Base-by-base conservation (phyloP, 1,140 invertebrate genomes). In the Magallana gigas region DNA sequence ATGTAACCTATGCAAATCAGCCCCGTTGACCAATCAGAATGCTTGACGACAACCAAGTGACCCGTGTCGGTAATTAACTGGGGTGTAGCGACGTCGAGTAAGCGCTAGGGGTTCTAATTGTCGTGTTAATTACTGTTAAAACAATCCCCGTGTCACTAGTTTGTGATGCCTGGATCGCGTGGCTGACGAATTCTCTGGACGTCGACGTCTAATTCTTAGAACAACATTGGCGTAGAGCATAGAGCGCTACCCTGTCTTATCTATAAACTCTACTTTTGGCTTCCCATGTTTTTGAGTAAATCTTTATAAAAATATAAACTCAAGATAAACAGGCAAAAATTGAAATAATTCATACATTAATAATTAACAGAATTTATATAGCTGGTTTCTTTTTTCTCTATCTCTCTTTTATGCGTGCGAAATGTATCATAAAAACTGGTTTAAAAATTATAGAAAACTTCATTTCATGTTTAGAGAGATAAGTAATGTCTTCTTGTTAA, bases 111-210 rank as follows among this genome's bases (percentile, higher is more conserved):
- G 23, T 76, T 36, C 36, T 76, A 76, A 76, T 76, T 29, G 23
- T 71, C 3, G 36, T 48, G 68, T 29, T 76, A 76, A 76, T 76
- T 29, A 76, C 68, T 76, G 68, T 76, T 29, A 76, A 76, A 76
- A 76, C 8, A 76, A 23, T 48, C 23, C 68, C 36, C 68, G 68
- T 76, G 68, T 76, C 68, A 76, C 12, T 76, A 76, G 7, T 76
- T 29, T 11, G 68, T 76, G 68, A 9, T 36, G 68, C 23, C 14
- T 76, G 8, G 68, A 76, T 9, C 68, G 68, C 68, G 68, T 76
- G 68, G 23, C 36, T 36, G 68, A 76, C 68, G 23, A 76, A 76
- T 76, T 76, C 68, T 4, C 7, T 48, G 23, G 68, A 76, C 68
- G 68, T 9, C 9, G 36, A 76, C 68, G 36, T 76, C 9, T 12